Evolutionary conservation across 2,888 invertebrate species (phyloP), one percentile per base, ranked within the genome.

Genomic region (Scelioninae gen. 1): DNA sequence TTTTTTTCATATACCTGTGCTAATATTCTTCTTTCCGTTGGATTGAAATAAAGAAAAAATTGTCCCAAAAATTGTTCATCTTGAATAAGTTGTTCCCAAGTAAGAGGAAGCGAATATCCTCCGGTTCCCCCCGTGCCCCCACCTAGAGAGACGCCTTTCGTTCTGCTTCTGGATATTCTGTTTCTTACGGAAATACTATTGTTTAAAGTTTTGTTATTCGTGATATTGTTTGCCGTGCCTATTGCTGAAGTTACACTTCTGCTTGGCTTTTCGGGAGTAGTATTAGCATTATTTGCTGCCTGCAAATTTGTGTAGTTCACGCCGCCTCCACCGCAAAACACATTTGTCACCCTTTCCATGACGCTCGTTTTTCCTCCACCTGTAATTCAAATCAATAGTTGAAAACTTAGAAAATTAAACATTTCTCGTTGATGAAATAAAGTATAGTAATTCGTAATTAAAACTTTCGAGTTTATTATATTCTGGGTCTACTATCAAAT

Each of bases 301-400:
- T 90, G 91, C 58, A 91, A 83, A 88, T 90, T 91, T 82, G 90
- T 89, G 58, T 91, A 91, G 65, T 86, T 96, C 94, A 78, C 97
- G 95, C 84, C 96, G 87, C 93, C 93, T 72, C 96, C 95, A 11
- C 97, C 97, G 92, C 97, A 97, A 78, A 97, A 95, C 31, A 96
- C 97, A 91, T 96, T 96, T 58, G 97, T 97, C 77, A 97, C 97
- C 86, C 97, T 95, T 92, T 97, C 97, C 94, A 97, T 97, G 85
- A 97, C 97, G 91, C 95, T 95, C 31, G 94, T 93, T 88, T 94
- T 94, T 82, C 93, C 92, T 86, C 95, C 94, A n/a, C n/a, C n/a
- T n/a, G n/a, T n/a, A n/a, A n/a, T n/a, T n/a, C n/a, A n/a, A n/a
- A n/a, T n/a, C n/a, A n/a, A n/a, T n/a, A n/a, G n/a, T n/a, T n/a